Evolutionary conservation across 2,113 vertebrate species (phyloP).

Genomic region (Pseudopipra pipra): DNA sequence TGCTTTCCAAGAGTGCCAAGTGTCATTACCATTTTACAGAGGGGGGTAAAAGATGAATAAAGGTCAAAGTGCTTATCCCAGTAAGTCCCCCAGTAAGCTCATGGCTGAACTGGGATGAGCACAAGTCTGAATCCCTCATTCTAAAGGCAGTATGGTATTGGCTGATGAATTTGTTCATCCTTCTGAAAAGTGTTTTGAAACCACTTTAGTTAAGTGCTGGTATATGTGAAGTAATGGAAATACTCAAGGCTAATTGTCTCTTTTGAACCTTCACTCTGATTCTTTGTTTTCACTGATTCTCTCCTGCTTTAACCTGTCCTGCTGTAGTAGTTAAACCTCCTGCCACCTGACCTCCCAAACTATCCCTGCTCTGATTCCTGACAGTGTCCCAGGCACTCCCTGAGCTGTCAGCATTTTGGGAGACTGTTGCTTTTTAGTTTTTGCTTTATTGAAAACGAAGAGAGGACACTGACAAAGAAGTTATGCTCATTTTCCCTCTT

Average conservation of each 20-base stretch:
- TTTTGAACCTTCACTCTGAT: neutral
- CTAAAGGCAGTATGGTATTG: neutral
- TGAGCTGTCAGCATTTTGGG: neutral
- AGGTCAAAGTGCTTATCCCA: neutral
- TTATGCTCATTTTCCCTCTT: neutral
- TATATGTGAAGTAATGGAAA: neutral
- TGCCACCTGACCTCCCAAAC: neutral
- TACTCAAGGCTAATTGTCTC: neutral
- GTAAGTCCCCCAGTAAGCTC: neutral
- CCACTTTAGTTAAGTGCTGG: neutral
- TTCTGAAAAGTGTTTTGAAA: neutral
- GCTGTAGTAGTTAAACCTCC: neutral
- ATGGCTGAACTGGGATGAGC: neutral
- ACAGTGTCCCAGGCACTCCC: neutral
- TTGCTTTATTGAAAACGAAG: neutral
- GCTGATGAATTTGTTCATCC: neutral
- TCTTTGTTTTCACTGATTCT: neutral
- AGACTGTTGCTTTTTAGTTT: neutral
- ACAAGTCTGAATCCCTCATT: neutral
- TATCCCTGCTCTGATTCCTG: neutral
- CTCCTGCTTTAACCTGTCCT: neutral
- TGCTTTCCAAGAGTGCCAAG: neutral
- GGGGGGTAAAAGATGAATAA: neutral
- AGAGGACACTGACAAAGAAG: neutral
- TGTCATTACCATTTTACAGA: neutral